Conservation (phyloP, 2,113 vertebrate species). For the Corythoichthys haematopterus region DNA sequence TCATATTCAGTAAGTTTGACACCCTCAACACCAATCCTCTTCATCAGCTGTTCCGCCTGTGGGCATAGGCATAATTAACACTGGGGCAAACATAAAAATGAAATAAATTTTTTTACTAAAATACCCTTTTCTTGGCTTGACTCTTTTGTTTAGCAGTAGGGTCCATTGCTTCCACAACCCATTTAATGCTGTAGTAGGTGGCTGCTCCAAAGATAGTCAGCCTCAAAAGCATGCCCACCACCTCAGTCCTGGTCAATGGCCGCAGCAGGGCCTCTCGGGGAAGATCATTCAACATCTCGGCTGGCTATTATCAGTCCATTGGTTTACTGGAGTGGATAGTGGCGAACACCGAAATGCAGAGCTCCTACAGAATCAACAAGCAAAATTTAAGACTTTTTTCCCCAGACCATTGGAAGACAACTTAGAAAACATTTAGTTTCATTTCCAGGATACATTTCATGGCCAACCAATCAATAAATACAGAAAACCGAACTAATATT, state of each 20-base stretch:
- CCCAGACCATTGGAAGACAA: too few species aligned
- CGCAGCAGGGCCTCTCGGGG: slow-evolving; percentile 70
- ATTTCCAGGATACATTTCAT: too few species aligned
- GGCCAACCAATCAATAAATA: too few species aligned
- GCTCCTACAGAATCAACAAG: too few species aligned
- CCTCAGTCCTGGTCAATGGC: slow-evolving; percentile 70
- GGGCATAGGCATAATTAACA: neutral
- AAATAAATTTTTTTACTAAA: neutral
- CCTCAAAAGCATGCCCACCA: slow-evolving; percentile 69
- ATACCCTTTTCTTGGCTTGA: slow-evolving; percentile 74
- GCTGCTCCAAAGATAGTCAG: slow-evolving; percentile 74
- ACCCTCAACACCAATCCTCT: slow-evolving; percentile 73
- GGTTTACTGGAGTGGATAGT: slow-evolving; percentile 14
- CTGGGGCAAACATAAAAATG: neutral
- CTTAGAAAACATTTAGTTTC: too few species aligned
- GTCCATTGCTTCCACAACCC: slow-evolving; percentile 76
- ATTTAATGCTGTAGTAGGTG: slow-evolving; percentile 78
- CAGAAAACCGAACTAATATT: too few species aligned
- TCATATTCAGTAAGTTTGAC: slow-evolving; percentile 76
- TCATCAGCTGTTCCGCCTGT: slow-evolving; percentile 76
- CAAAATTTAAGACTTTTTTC: too few species aligned
- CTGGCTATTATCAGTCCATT: slow-evolving; percentile 54
- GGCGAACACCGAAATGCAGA: neutral
- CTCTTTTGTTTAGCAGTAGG: slow-evolving; percentile 74
- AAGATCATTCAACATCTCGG: slow-evolving; percentile 66